phyloP scores from a whole-genome alignment of 2,797 vertebrate species.

The Parauchenoglanis punctatus region DNA sequence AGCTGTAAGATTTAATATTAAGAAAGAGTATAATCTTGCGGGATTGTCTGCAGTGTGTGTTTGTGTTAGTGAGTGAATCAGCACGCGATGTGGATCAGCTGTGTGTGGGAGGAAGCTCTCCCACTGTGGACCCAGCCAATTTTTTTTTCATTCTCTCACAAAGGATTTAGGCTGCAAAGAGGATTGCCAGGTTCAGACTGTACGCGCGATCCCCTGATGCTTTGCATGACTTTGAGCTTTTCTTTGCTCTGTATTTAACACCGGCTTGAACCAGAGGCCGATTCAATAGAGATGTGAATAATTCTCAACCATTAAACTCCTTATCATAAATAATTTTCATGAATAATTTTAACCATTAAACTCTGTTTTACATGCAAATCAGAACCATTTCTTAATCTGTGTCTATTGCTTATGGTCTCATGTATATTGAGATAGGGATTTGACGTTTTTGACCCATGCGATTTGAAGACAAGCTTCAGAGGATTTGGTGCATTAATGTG shows the following conservation, averaged over 20 bases:
- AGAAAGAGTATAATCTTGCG: constrained; percentile 35
- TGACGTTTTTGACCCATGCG: neutral
- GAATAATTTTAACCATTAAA: constrained; percentile 44
- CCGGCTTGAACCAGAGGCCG: constrained; percentile 1
- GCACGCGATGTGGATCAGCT: constrained; percentile 41
- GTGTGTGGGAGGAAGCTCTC: constrained; percentile 43
- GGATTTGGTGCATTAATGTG: neutral
- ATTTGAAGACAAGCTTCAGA: neutral
- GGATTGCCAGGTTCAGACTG: constrained; percentile 34
- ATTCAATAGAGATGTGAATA: constrained; percentile 45
- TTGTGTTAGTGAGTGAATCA: constrained; percentile 34
- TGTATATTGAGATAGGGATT: neutral
- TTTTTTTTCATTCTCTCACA: constrained; percentile 35
- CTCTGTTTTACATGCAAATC: constrained; percentile 23
- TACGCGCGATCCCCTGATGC: constrained; percentile 15
- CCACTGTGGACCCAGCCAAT: constrained; percentile 29
- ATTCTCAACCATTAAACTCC: constrained; percentile 27
- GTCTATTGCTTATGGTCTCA: neutral
- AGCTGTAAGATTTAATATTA: constrained; percentile 14
- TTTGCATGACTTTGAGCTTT: neutral
- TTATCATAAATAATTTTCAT: neutral
- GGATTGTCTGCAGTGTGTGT: constrained; percentile 17
- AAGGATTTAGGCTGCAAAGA: constrained; percentile 46
- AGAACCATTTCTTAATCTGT: neutral
- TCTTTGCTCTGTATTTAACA: constrained; percentile 32